Conservation (phyloP, 2,113 vertebrate genomes). For the Pseudopipra pipra region DNA sequence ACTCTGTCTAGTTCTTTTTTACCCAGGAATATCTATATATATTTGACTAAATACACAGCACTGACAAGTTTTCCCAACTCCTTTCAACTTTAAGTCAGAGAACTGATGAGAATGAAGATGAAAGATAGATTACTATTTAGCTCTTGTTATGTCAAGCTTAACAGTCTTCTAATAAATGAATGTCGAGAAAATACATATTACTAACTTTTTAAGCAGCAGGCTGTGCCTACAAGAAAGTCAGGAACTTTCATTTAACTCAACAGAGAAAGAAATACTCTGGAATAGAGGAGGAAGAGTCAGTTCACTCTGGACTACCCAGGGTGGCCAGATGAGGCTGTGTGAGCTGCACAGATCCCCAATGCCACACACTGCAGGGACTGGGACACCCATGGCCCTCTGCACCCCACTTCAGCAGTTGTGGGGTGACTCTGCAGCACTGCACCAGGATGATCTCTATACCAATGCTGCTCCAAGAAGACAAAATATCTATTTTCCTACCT, state of each 20-base stretch:
- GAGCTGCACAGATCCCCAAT: not conserved
- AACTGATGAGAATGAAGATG: not conserved
- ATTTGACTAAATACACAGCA: not conserved
- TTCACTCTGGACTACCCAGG: not conserved
- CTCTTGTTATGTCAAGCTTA: not conserved
- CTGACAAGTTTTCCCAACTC: not conserved
- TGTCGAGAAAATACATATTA: not conserved
- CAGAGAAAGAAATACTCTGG: not conserved
- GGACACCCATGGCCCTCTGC: not conserved
- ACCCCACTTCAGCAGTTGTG: not conserved
- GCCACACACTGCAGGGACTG: accelerated
- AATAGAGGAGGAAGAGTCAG: not conserved
- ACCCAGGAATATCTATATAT: not conserved
- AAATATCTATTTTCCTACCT: not conserved
- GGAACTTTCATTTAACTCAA: accelerated
- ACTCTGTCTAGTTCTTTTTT: not conserved
- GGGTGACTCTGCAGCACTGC: not conserved
- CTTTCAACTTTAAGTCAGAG: not conserved
- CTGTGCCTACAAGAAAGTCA: not conserved
- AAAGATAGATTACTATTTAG: conserved; percentile 1
- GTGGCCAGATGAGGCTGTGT: not conserved
- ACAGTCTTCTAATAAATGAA: not conserved
- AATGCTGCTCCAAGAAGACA: not conserved
- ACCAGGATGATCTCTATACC: not conserved
- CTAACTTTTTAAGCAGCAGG: not conserved